Evolutionary conservation across 1,140 invertebrate species (phyloP).

Genomic region (Drosophila ambigua): DNA sequence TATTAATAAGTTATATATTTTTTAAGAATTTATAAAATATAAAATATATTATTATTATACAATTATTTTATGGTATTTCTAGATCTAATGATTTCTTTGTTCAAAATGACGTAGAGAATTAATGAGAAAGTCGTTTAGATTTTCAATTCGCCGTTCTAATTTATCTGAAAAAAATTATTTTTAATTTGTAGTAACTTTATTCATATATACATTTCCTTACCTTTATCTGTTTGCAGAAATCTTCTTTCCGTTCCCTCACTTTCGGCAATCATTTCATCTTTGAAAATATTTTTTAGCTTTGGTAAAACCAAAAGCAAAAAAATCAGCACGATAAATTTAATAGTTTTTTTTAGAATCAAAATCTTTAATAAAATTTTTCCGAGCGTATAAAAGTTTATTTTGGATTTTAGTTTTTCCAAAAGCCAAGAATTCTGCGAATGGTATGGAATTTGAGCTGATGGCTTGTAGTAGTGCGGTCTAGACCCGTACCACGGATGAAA

Average conservation of each 20-base stretch:
- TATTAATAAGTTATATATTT: too few species aligned
- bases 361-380: constrained; percentile 89
- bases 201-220: constrained; percentile 22
- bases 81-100: constrained; percentile 6
- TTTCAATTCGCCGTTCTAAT: constrained; percentile 62
- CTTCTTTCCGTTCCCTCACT: constrained; percentile 66
- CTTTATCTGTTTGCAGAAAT: constrained; percentile 63
- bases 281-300: constrained; percentile 85
- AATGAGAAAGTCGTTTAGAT: constrained; percentile 65
- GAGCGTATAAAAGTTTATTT: constrained; percentile 88
- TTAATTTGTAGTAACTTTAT: not conserved
- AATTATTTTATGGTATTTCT: too few species aligned
- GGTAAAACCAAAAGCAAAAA: constrained; percentile 90
- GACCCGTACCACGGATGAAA: too few species aligned
- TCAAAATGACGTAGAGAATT: constrained; percentile 61
- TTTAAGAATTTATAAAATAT: too few species aligned
- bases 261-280: constrained; percentile 55
- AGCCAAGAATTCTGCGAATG: constrained; percentile 85
- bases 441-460: constrained; percentile 82
- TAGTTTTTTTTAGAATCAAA: constrained; percentile 89
- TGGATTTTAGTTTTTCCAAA: constrained; percentile 71
- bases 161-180: constrained; percentile 56
- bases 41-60: too few species aligned
- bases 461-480: constrained; percentile 81
- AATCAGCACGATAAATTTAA: constrained; percentile 90